phyloP scores from a whole-genome alignment of 2,888 invertebrate species.

The Oligia latruncula region DNA sequence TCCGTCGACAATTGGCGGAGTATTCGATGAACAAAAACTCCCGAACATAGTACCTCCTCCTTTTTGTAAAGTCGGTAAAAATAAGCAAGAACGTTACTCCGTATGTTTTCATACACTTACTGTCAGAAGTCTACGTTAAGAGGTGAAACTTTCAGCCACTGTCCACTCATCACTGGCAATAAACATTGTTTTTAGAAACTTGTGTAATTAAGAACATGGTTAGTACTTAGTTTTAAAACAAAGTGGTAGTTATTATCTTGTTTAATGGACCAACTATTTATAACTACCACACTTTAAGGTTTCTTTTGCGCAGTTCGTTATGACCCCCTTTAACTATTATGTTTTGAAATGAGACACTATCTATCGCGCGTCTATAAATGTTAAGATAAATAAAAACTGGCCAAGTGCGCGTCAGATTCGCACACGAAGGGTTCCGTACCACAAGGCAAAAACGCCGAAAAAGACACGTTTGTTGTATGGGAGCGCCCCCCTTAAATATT shows the following conservation, averaged over 20 bases:
- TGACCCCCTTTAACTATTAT: not conserved
- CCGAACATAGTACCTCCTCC: no score
- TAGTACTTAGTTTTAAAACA: constrained; percentile 50
- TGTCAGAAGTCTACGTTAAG: constrained; percentile 42
- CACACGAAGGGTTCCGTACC: no score
- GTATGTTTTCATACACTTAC: constrained; percentile 42
- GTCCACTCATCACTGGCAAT: constrained; percentile 37
- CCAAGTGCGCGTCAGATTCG: no score
- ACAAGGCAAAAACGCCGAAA: no score
- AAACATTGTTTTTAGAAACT: constrained; percentile 48
- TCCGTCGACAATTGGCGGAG: no score
- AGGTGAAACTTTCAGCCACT: constrained; percentile 45
- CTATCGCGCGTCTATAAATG: no score
- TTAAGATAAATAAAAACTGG: no score
- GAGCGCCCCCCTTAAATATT: no score
- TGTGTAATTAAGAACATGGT: constrained; percentile 38
- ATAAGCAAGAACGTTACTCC: not conserved
- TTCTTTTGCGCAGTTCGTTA: not conserved
- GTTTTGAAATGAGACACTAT: not conserved
- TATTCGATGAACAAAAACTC: no score
- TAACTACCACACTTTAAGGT: constrained; percentile 5
- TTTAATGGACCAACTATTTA: constrained; percentile 32
- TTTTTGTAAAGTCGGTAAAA: no score
- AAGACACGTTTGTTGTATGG: no score
- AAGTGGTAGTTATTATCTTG: constrained; percentile 28